Conservation (phyloP, 2,888 invertebrate genomes). For the Chorisops tibialis region DNA sequence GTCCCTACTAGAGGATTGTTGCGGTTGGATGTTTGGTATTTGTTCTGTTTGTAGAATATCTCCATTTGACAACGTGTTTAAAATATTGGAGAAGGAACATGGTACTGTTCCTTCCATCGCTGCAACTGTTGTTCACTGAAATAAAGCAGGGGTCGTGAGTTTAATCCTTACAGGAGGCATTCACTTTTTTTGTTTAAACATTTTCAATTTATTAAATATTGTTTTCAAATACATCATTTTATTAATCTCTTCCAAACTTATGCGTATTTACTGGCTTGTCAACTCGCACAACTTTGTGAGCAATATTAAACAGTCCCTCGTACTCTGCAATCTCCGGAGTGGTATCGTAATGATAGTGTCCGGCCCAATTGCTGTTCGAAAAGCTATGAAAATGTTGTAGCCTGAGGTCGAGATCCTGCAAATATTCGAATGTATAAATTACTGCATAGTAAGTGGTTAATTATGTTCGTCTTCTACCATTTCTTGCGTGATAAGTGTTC, state of each 20-base stretch:
- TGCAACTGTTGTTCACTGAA: background rate
- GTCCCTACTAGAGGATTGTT: too few relatives aligned
- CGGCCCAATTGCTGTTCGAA: slow-evolving; percentile 77
- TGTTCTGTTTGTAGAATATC: too few relatives aligned
- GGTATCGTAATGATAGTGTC: slow-evolving; percentile 96
- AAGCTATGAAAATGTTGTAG: slow-evolving; percentile 96
- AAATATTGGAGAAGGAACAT: background rate
- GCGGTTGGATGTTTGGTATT: too few relatives aligned
- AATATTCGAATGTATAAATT: slow-evolving; percentile 30
- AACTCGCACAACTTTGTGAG: slow-evolving; percentile 67
- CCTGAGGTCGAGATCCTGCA: slow-evolving; percentile 81
- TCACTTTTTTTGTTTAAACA: background rate
- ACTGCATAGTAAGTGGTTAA: background rate
- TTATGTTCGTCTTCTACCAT: slow-evolving; percentile 57
- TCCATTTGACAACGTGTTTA: too few relatives aligned
- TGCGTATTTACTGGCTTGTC: slow-evolving; percentile 69
- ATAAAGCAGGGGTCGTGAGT: slow-evolving; percentile 48
- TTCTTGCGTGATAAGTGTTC: slow-evolving; percentile 82
- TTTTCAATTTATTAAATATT: background rate
- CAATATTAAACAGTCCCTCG: slow-evolving; percentile 83
- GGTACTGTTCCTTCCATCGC: background rate
- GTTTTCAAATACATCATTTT: background rate
- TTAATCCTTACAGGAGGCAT: slow-evolving; percentile 47
- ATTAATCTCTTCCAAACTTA: slow-evolving; percentile 72
- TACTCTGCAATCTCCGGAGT: slow-evolving; percentile 86